Evolutionary conservation across 2,797 vertebrate species (phyloP), one percentile per base, ranked within the genome.

Genomic region (Delichon dasypus): DNA sequence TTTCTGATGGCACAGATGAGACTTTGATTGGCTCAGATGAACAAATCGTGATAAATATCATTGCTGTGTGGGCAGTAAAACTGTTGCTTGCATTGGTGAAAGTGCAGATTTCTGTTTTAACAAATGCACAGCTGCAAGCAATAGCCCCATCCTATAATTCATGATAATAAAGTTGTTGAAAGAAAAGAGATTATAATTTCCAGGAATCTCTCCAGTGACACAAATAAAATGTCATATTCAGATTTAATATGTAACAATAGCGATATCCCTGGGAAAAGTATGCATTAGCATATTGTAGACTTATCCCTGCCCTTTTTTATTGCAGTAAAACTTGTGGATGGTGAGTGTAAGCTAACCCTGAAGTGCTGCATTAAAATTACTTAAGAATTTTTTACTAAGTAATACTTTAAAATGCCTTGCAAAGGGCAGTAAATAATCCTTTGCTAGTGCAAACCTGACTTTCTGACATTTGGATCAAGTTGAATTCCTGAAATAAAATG

Each of bases 1-100:
- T 90, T 84, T 95, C 45, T 68, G 76, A 81, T 85, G 68, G 21
- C 72, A 48, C 57, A 83, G 61, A 89, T 74, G 88, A 94, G 58
- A 44, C 60, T 84, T 93, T 86, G 73, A 67, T 84, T 53, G 50
- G 34, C 67, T 87, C 44, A 79, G 64, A 82, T 78, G 62, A 90
- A 32, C 36, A 70, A 89, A 57, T 53, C 10, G 70, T 32, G 14
- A 32, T 66, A 73, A 93, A 81, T 68, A 27, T 47, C 27, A 51
- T 55, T 82, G 67, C 22, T 68, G 27, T 54, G 14, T 89, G 67
- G 45, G 40, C 44, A 89, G 44, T 27, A 51, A 86, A 84, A n/a
- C 26, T 29, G 8, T 9, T 79, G 40, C 54, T 76, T 45, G 13
- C 48, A 36, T 12, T 82, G 32, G 47, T 61, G 62, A 81, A 72